Base-by-base conservation (phyloP, 2,797 vertebrate genomes). In the Peromyscus aztecus region DNA sequence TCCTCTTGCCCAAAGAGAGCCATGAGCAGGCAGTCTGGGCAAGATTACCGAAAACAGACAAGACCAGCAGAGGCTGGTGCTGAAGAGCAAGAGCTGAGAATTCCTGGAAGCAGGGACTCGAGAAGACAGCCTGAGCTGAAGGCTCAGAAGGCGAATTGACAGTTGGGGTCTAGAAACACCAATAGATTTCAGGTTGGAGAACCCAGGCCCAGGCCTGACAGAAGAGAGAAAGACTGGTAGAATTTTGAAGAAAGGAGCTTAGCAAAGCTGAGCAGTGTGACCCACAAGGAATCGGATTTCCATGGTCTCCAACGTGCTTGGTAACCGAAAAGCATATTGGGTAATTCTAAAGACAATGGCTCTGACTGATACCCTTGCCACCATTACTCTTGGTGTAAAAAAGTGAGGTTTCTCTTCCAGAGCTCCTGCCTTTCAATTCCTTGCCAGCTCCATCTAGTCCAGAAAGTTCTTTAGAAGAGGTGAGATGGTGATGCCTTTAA, bases 401-500 rank as follows among this genome's bases (percentile, higher is more conserved):
- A 23, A 23, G 61, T 24, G 71, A 55, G 55, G 89, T n/a, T 43
- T 81, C 82, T 67, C 55, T 27, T 75, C 34, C 8, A 77, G 57
- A 77, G 73, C 37, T 55, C 81, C 57, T 90, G 84, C 69, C 59
- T 67, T 75, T 73, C 59, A 76, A 7, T 77, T 96, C 89, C 87
- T 85, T 77, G 88, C 31, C 40, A 4, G 87, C 96, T 75, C 49
- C 76, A 40, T 92, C 55, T 43, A 90, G 93, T 73, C 82, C 63
- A 90, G 92, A 91, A 93, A 78, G 77, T 75, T 90, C 71, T 95
- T 11, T 92, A 95, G 77, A 89, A 94, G 92, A 73, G 90, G 61
- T 93, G 80, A 76, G 69, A 59, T 81, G 90, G 29, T 59, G n/a
- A n/a, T 23, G 37, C 65, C 84, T 88, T 88, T 63, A 69, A 55